Conservation (phyloP, 2,888 invertebrate genomes). For the Dimorphilus gyrociliatus region DNA sequence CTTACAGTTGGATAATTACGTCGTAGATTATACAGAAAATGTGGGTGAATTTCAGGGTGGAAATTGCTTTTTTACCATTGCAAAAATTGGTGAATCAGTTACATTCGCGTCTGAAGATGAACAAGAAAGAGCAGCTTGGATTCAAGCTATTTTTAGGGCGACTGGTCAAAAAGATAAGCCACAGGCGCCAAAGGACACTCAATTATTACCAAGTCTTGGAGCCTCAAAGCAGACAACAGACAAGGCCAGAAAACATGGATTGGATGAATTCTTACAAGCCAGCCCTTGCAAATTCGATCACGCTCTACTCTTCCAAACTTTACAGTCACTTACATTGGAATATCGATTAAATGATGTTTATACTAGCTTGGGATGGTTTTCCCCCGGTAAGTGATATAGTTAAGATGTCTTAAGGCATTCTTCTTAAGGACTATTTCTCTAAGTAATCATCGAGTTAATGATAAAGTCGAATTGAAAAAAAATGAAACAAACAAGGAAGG, state of each 20-base stretch:
- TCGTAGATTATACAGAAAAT: slow-evolving; percentile 87
- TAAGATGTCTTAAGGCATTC: no score
- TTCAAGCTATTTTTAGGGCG: slow-evolving; percentile 97
- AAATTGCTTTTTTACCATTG: slow-evolving; percentile 92
- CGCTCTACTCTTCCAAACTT: slow-evolving; percentile 69
- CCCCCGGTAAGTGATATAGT: no score
- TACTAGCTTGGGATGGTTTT: slow-evolving; percentile 87
- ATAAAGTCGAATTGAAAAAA: no score
- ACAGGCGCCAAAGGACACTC: no score
- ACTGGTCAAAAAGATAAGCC: slow-evolving; percentile 99
- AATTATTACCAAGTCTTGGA: no score
- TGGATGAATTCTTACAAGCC: slow-evolving; percentile 98
- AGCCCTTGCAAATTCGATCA: slow-evolving; percentile 95
- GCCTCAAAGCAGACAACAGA: no score
- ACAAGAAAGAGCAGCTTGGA: slow-evolving; percentile 95
- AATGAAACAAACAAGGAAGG: no score
- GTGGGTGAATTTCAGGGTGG: slow-evolving; percentile 80
- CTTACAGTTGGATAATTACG: slow-evolving; percentile 98
- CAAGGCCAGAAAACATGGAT: slow-evolving; percentile 83
- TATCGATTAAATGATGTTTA: slow-evolving; percentile 94
- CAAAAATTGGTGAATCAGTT: slow-evolving; percentile 92
- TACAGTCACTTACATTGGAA: slow-evolving; percentile 82
- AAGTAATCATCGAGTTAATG: no score
- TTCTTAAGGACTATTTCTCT: no score
- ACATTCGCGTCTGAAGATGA: slow-evolving; percentile 51